Base-by-base conservation (phyloP, 1,140 invertebrate species). In the Listronotus oregonensis region DNA sequence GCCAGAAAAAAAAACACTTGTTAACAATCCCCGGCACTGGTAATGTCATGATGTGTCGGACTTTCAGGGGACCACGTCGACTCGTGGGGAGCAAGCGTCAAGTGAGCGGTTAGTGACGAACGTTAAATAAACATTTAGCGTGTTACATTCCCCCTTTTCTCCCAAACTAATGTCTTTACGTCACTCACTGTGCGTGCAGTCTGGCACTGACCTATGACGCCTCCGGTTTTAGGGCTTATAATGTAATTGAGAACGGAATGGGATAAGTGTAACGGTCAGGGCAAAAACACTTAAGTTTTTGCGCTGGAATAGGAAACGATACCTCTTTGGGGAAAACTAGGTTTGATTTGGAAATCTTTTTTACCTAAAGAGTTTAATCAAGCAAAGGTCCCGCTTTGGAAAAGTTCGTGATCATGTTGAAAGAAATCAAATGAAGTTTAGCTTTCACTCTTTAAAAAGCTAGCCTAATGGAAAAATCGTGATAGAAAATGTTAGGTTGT, bases 91-190 rank as follows among this genome's bases (percentile, higher is more conserved):
- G 52, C 60, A 58, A 57, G 64, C 64, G 64, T 66, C 64, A 66
- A 66, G 55, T 52, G 56, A 66, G 64, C 64, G 55, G 64, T 66
- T 66, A 64, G 64, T 32, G 43, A 54, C 64, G 64, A 66, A 59
- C 55, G 64, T 66, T 66, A 66, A 66, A 58, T 66, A 60, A 64
- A 66, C 64, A 66, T 66, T 66, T 66, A 60, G 52, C 52, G 52
- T 59, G 57, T 60, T 59, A 46, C 10, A 32, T 57, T 50, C 51
- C 40, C 64, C 57, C 64, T 42, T 59, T 54, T 58, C 54, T 64
- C 39, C 37, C 40, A 59, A 59, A 66, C 64, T 66, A 66, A 66
- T 66, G 64, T 66, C 57, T 66, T 58, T 66, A 60, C 57, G 64
- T 66, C 62, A 64, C 43, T 64, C 62, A 64, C 62, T 57, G 62